Percentiles rank a stretch among this genome's conserved stretches.
Evolutionary conservation across 2,797 vertebrate species (phyloP).

Genomic region (Toxotes lorentzi): DNA sequence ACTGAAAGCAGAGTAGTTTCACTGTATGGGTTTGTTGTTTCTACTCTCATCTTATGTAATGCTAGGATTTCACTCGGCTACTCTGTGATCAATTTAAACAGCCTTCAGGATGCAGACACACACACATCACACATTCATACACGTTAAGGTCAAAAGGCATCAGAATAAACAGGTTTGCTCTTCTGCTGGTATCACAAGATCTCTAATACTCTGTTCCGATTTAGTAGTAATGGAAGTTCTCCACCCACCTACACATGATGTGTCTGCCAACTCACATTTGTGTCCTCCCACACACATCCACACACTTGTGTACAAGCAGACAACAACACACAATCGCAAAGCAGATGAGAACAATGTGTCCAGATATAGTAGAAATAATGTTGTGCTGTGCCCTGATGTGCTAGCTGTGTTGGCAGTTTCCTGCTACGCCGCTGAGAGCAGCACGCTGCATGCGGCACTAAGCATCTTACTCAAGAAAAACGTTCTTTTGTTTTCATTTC

Average conservation of each 20-base stretch:
- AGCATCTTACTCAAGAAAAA: conserved; percentile 16
- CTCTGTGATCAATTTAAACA: conserved; percentile 12
- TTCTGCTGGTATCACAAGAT: conserved; percentile 33
- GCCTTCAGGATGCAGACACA: conserved; percentile 25
- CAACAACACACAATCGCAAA: conserved; percentile 30
- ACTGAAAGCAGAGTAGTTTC: conserved; percentile 18
- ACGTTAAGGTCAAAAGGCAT: conserved; percentile 8
- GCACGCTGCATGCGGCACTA: conserved; percentile 1
- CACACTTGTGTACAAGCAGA: conserved; percentile 38
- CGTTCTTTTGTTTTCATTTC: not conserved
- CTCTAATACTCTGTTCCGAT: conserved; percentile 13
- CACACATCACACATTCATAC: conserved; percentile 16
- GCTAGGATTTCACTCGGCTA: conserved; percentile 12
- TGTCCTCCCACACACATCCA: conserved; percentile 40
- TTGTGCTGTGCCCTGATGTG: conserved; percentile 48
- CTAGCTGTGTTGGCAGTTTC: conserved; percentile 42
- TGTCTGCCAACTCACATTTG: conserved; percentile 66
- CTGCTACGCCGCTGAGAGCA: conserved; percentile 15
- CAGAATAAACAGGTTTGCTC: conserved; percentile 14
- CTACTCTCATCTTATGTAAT: conserved; percentile 19
- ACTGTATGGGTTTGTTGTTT: conserved; percentile 33
- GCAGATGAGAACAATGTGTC: conserved; percentile 54
- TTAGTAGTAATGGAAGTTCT: conserved; percentile 56
- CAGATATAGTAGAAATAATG: conserved; percentile 49
- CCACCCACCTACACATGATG: conserved; percentile 58